Evolutionary conservation across 2,113 vertebrate genomes (phyloP), one percentile per base, ranked within the genome.

Genomic region (Chamaea fasciata): DNA sequence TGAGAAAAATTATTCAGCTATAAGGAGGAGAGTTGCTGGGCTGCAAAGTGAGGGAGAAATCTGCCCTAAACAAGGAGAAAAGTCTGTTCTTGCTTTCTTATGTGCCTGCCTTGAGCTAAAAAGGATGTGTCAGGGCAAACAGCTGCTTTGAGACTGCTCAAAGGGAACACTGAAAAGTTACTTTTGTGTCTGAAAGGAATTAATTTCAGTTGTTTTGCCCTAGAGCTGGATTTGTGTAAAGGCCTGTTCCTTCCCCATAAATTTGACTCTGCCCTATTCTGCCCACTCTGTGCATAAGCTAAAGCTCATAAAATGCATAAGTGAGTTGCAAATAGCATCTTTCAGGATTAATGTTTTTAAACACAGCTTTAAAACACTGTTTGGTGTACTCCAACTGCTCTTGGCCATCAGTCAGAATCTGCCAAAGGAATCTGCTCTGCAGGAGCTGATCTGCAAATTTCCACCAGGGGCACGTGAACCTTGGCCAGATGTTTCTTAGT

Each of bases 381-480:
- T 81, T 90, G 80, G 59, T 50, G 37, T 16, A 35, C 6, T 74
- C 27, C 35, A 46, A 15, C 12, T 19, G 18, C 3, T 3, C 30
- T 55, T 79, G 50, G 21, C 46, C 23, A n/a, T 69, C 73, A 73
- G 28, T 77, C 55, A 85, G 55, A 50, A 33, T 69, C 28, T 75
- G 33, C 49, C 31, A 64, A 21, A 56, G 28, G 41, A 14, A 31
- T 37, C 33, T 69, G 20, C 41, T 75, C 33, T 64, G 33, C 13
- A 49, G 28, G 33, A 68, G 15, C 30, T n/a, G 52, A 19, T 37
- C 33, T 55, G 37, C n/a, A 70, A 47, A 22, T 50, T 70, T 81
- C 67, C 44, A 60, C 15, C 30, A 37, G 37, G 17, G 39, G 15
- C 1, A 0, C 0, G 0, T 8, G 35, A 49, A 41, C 27, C 18